Conservation (phyloP, 2,113 vertebrate species). For the Python bivittatus region DNA sequence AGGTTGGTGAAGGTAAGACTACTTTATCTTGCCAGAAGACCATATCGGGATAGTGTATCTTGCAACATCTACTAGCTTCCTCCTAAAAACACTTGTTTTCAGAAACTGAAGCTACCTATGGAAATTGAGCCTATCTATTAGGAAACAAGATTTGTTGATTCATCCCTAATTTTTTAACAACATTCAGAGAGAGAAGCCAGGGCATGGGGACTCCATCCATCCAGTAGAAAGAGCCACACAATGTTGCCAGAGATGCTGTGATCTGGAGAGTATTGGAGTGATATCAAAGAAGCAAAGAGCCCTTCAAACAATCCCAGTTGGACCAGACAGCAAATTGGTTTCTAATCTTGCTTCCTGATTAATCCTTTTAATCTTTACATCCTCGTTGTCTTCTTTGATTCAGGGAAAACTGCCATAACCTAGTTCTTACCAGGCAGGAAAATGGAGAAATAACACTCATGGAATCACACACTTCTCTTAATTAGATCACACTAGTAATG, state of each 20-base stretch:
- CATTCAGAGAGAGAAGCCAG: neutral
- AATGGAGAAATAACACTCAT: neutral
- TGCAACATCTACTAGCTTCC: neutral
- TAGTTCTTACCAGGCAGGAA: neutral
- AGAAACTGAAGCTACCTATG: neutral
- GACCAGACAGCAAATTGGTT: conserved; percentile 22
- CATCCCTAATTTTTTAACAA: neutral
- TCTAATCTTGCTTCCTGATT: conserved; percentile 11
- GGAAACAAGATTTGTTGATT: conserved; percentile 3
- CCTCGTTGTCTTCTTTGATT: conserved; percentile 25
- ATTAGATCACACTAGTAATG: conserved; percentile 1
- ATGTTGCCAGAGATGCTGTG: neutral
- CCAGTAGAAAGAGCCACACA: neutral
- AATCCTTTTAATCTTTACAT: conserved; percentile 33
- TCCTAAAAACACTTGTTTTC: neutral
- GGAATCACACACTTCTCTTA: neutral
- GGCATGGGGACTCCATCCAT: neutral
- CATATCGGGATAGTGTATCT: neutral
- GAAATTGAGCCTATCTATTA: neutral
- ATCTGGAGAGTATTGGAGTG: neutral
- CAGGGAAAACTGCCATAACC: neutral
- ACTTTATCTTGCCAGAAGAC: neutral
- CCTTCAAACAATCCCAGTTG: conserved; percentile 12
- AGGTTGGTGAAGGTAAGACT: neutral
- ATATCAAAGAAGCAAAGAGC: conserved; percentile 10